Base-by-base conservation (phyloP, 2,113 vertebrate genomes). In the Crotophaga sulcirostris region DNA sequence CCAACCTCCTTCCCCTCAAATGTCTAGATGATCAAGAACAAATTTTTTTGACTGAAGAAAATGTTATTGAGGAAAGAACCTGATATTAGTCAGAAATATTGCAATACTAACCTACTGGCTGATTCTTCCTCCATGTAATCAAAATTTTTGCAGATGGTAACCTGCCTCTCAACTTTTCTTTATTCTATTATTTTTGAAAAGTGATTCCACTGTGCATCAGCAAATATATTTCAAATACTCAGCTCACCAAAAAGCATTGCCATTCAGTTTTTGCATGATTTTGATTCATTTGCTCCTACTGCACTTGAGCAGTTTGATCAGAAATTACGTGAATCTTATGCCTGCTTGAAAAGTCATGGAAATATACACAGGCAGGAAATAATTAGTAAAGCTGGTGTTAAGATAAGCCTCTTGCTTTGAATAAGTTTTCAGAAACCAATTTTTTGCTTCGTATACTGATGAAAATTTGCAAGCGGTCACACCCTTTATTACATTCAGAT, bases 1-100 rank as follows among this genome's bases (percentile, higher is more conserved):
- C 4, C 14, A 55, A 4, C 4, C 7, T 78, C 11, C 6, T 4
- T 54, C 4, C 8, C 3, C 0, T 2, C 10, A 55, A 14, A 63
- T 79, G 59, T 85, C 15, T 56, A 12, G 10, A 38, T 31, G 28
- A 79, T 44, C 23, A 67, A 87, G 13, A 3, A 89, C 9, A 58
- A 44, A 1, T 26, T 14, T 85, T 84, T 62, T 58, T 52, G 17
- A 58, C 5, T 44, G 7, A 85, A 75, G 16, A 31, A 52, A 67
- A 55, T 26, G 9, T 66, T 70, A 42, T 38, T 69, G 44, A 51
- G 12, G 42, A 49, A 49, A 79, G 26, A 47, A 0, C 0, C 0
- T 14, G 8, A 7, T 34, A 36, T 59, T 56, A 33, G 4, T 68
- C 6, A 91, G 63, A 80, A 66, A 60, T 19, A 44, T 26, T 66